A percentile compares a stretch with the other conserved stretches of the same genome.
Conservation (phyloP, 1,140 invertebrate species). For the Drosophila varians region DNA sequence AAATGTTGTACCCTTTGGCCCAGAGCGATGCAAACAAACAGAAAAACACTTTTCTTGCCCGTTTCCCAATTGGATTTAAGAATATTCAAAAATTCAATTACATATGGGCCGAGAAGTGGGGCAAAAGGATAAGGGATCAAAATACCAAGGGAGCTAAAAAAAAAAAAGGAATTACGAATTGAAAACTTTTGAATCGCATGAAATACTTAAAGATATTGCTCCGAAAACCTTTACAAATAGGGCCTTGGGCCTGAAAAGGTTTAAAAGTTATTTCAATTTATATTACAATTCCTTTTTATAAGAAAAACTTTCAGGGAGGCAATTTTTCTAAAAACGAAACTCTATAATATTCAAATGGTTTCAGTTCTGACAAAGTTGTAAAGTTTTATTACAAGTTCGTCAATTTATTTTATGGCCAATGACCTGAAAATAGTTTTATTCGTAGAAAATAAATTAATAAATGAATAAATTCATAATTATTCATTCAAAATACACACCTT, state of each 20-base stretch:
- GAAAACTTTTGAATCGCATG: slow-evolving; percentile 25
- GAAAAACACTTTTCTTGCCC: slow-evolving; percentile 34
- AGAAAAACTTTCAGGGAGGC: not conserved
- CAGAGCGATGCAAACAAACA: not conserved
- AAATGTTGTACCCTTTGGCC: slow-evolving; percentile 52
- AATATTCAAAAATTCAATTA: slow-evolving; percentile 52
- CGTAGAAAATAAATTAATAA: not conserved
- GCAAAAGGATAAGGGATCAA: slow-evolving; percentile 10
- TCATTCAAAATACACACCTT: not conserved
- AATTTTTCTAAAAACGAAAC: too few species aligned
- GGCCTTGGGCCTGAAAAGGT: not conserved
- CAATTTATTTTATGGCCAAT: not conserved
- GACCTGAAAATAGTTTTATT: not conserved
- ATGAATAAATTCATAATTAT: not conserved
- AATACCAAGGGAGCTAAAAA: not conserved
- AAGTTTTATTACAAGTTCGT: not conserved
- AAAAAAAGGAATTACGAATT: slow-evolving; percentile 26
- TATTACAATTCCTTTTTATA: not conserved
- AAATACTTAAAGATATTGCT: slow-evolving; percentile 27
- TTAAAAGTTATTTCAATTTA: not conserved
- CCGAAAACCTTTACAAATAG: slow-evolving; percentile 13
- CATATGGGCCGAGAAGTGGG: not conserved
- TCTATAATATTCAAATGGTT: too few species aligned
- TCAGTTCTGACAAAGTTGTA: too few species aligned
- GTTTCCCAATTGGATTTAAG: slow-evolving; percentile 40